A percentile compares a stretch with the other conserved stretches of the same genome.
Evolutionary conservation across 2,113 vertebrate genomes (phyloP).

Genomic region (Coturnix japonica): DNA sequence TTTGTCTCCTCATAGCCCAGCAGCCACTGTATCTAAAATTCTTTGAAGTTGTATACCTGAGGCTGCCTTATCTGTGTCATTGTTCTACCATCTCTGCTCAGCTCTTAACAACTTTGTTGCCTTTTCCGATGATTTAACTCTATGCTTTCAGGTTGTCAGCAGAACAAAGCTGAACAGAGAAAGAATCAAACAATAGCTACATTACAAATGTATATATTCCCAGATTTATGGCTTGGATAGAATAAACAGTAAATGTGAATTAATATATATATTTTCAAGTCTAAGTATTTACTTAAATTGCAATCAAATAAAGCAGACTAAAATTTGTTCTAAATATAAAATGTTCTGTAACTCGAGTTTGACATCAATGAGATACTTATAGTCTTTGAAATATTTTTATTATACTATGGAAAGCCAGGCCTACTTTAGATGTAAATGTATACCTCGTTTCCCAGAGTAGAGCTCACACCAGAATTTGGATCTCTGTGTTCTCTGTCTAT

Average conservation of each 20-base stretch:
- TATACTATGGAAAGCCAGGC: neutral
- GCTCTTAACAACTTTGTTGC: neutral
- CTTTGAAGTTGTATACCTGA: constrained; percentile 50
- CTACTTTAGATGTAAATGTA: neutral
- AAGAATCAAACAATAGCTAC: neutral
- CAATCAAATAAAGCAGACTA: neutral
- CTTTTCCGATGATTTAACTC: constrained; percentile 5
- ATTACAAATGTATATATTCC: neutral
- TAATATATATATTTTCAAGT: neutral
- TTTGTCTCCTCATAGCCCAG: constrained; percentile 28
- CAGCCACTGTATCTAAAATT: constrained; percentile 20
- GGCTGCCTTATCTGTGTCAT: constrained; percentile 41
- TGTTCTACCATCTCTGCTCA: constrained; percentile 9
- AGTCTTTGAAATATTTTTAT: neutral
- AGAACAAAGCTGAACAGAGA: neutral
- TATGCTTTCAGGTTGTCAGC: neutral
- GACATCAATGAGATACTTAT: neutral
- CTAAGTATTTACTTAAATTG: neutral
- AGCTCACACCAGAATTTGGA: neutral
- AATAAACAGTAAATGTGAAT: neutral
- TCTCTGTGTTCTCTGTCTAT: neutral
- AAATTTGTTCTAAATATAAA: neutral
- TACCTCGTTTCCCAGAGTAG: neutral
- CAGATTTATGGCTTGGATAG: neutral
- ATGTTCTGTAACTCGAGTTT: neutral